Evolutionary conservation across 2,113 vertebrate genomes (phyloP).

Genomic region (Tupaia tana): DNA sequence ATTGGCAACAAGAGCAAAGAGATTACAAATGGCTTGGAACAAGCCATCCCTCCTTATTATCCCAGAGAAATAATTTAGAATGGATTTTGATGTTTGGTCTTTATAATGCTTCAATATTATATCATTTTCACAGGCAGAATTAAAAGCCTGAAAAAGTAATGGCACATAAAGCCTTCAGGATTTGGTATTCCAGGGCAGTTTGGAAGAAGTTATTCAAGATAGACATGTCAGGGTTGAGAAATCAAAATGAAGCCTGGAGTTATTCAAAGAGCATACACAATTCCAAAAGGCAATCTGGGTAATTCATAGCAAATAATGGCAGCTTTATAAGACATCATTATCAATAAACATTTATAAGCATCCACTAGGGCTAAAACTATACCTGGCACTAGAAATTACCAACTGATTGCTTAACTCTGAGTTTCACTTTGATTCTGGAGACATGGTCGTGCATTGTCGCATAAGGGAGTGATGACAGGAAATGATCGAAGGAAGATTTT

Average conservation of each 20-base stretch:
- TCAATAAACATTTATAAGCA: conserved; percentile 43
- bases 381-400: neutral
- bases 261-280: conserved; percentile 34
- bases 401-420: neutral
- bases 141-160: conserved; percentile 7
- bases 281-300: conserved; percentile 1
- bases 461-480: neutral
- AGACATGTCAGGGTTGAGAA: neutral
- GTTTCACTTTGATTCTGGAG: conserved; percentile 4
- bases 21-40: conserved; percentile 23
- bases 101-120: neutral
- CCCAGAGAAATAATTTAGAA: conserved; percentile 37
- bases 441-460: neutral
- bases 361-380: neutral
- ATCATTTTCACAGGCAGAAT: conserved; percentile 18
- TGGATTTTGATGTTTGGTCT: conserved; percentile 6
- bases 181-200: neutral
- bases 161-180: conserved; percentile 7
- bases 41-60: neutral
- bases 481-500: neutral
- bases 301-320: conserved; percentile 36
- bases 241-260: conserved; percentile 34
- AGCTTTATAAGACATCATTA: conserved; percentile 31
- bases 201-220: conserved; percentile 30
- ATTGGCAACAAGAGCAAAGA: neutral